Base-by-base conservation (phyloP, 2,888 invertebrate genomes). In the Drosophila kanekoi region DNA sequence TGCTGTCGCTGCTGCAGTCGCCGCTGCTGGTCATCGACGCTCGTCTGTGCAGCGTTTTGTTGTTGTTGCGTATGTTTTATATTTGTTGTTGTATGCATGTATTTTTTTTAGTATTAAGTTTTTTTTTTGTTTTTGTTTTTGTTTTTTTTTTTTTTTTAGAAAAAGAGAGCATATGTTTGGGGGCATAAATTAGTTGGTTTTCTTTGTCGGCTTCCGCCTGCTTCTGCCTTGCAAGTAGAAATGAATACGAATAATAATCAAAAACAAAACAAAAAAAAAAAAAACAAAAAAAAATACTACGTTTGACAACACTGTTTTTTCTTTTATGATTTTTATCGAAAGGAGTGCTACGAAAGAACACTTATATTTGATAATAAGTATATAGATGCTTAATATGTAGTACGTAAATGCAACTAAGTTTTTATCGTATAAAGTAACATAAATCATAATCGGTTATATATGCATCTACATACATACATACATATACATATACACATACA, bases 21-120 rank as follows among this genome's bases (percentile, higher is more conserved):
- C 81, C 80, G 86, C 81, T 90, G 87, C 90, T 90, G 92, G 92
- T 92, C 92, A 92, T 92, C 92, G 92, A 74, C 92, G 92, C 88
- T 92, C 92, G 71, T 92, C 92, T 92, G 65, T 33, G 16, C 44
- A 44, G 13, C 33, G 32, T 43, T 43, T 53, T 47, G 45, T 61
- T 54, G 28, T 32, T 37, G 13, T 44, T 41, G 18, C 45, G 33
- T 48, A 28, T 28, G 28, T 53, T 47, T 40, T 54, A n/a, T n/a
- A n/a, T n/a, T n/a, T 59, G 14, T 47, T 61, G 37, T 18, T 47
- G 23, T 37, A 6, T 32, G 38, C 44, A n/a, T 57, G 6, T 56
- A 13, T 13, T 52, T 43, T 38, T 14, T 49, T 62, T 10, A 20
- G 16, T 44, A 47, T 37, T 28, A 13, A 11, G 5, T 51, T 32